Evolutionary conservation across 1,140 invertebrate genomes (phyloP), one percentile per base, ranked within the genome.

Genomic region (Thrips palmi): DNA sequence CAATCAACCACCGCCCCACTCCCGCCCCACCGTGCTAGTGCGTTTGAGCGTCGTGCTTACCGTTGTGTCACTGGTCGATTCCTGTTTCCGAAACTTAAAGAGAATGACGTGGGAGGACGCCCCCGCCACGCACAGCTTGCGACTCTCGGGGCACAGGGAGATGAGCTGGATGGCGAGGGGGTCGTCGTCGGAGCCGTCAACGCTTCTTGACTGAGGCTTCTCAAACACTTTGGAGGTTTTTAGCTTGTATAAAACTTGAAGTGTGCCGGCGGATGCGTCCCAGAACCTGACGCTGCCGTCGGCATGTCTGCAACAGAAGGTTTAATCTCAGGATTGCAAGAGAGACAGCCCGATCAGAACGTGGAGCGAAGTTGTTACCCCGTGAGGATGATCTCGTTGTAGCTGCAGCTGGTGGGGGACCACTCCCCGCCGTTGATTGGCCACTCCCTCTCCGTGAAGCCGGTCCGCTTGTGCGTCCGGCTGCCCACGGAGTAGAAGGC

Each of bases 281-380:
- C 92, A 97, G 62, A 96, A 96, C 58, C 93, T 94, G 41, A 96
- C 69, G 50, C 83, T 91, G 29, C 91, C 91, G 62, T 97, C 91
- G 38, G 88, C 85, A 62, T 96, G 91, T 10, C 89, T 89, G 58
- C 6, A 69, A 63, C n/a, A 27, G n/a, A 10, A 27, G 15, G 19
- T 37, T 22, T 22, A 39, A 35, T 37, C 20, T 32, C 4, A 25
- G 34, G 14, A 12, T 30, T 27, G 10, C 23, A 15, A 32, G 32
- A 18, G 19, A 28, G 19, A 37, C 20, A 35, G 24, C n/a, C 24
- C 12, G 14, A 25, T 18, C 17, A 32, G 43, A 34, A 37, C 39
- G 28, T 11, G 32, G 29, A 21, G 33, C 19, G 11, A n/a, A n/a
- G n/a, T n/a, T n/a, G 51, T 61, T 64, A 85, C 81, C 87, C 91